Evolutionary conservation across 2,888 invertebrate genomes (phyloP), one percentile per base, ranked within the genome.

Genomic region (Hesperia comma): DNA sequence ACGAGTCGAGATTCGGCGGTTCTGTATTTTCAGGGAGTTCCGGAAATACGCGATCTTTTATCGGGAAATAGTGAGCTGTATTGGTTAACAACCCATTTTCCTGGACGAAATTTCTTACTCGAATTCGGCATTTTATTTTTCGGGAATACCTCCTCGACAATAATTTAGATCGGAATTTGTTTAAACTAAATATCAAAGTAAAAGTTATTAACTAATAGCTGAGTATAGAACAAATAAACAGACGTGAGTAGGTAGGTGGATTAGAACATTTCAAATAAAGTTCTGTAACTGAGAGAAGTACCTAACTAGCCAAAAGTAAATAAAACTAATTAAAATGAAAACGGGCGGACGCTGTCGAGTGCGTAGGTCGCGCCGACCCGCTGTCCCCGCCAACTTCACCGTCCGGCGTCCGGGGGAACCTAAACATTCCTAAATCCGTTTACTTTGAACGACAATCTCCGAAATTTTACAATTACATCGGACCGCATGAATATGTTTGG

Each of bases 401-500:
- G 66, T 26, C 26, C 26, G 26, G 26, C n/a, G 54, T 60, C 37
- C 19, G 33, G 33, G 54, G 53, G 32, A 2, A 43, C 46, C 60
- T 49, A 55, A 33, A 55, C 43, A 60, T 54, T 32, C 43, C 54
- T 46, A 64, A 66, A 66, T 60, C 21, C 60, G 54, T 60, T 60
- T 60, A 54, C 54, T 60, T 66, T 46, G 54, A 46, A 54, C 46
- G 60, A 66, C 54, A 60, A 66, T 60, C 21, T 43, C 53, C 53
- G 14, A 60, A 66, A 66, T 58, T 66, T 64, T 64, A 64, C 58
- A 64, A 58, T 60, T 53, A 54, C 43, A 66, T 32, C 54, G 43
- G n/a, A 54, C 43, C 53, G 41, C 51, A 64, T 53, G 66, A 66
- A 54, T 53, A 66, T 54, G 64, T 66, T 60, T 53, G 32, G 60